phyloP scores from a whole-genome alignment of 1,140 invertebrate species.

The Trachymyrmex cornetzi region DNA sequence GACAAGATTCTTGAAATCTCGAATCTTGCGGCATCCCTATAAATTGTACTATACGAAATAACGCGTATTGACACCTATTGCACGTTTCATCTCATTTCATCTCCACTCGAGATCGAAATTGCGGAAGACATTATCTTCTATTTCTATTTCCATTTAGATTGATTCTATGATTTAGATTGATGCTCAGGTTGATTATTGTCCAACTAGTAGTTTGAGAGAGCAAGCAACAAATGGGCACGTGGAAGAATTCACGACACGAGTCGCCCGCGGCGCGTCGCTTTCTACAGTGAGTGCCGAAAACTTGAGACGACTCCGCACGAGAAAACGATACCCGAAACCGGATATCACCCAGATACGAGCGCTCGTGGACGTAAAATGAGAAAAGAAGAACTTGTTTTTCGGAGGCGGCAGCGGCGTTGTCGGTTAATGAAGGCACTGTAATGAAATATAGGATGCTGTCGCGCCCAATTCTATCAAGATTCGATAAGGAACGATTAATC shows the following conservation, averaged over 20 bases:
- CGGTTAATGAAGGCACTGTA: neutral
- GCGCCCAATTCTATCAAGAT: neutral
- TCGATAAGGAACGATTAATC: neutral
- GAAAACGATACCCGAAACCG: slow-evolving; percentile 53
- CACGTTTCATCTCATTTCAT: neutral
- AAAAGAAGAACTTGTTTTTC: slow-evolving; percentile 28
- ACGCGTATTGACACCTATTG: neutral
- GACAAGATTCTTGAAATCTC: no score
- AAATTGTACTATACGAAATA: neutral
- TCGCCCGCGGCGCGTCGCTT: slow-evolving; percentile 27
- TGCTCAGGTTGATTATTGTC: neutral
- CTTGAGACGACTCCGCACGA: neutral
- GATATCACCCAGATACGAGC: slow-evolving; percentile 39
- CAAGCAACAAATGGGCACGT: neutral
- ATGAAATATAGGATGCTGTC: neutral
- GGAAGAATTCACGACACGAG: slow-evolving; percentile 32
- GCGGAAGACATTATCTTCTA: neutral
- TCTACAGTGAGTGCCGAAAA: slow-evolving; percentile 50
- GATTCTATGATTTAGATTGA: no score
- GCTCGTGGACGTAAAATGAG: neutral
- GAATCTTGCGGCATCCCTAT: no score
- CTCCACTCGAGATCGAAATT: neutral
- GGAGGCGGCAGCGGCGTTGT: neutral
- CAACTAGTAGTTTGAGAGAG: neutral
- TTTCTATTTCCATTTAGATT: neutral